Evolutionary conservation across 2,888 invertebrate species (phyloP).

Genomic region (Ptychoptera albimana): DNA sequence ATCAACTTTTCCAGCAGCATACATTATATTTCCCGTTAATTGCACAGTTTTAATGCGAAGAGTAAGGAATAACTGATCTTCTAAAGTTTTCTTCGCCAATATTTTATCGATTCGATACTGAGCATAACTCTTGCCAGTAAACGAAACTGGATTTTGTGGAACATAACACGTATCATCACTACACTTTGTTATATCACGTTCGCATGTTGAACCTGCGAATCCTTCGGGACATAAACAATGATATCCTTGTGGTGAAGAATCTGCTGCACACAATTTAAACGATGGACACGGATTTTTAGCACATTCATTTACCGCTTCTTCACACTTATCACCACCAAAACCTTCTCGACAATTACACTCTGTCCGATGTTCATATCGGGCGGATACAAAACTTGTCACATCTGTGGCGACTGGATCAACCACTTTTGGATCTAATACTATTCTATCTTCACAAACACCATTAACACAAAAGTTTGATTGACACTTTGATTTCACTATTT

Average conservation of each 20-base stretch:
- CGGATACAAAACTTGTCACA: slow-evolving; percentile 61
- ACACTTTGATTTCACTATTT: slow-evolving; percentile 49
- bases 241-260: slow-evolving; percentile 50
- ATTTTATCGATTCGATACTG: slow-evolving; percentile 54
- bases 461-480: slow-evolving; percentile 48
- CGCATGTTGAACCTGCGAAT: slow-evolving; percentile 49
- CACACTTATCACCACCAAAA: slow-evolving; percentile 66
- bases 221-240: slow-evolving; percentile 67
- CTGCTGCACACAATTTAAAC: slow-evolving; percentile 58
- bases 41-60: slow-evolving; percentile 70
- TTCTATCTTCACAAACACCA: slow-evolving; percentile 56
- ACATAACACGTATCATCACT: slow-evolving; percentile 56
- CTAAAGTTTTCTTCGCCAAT: slow-evolving; percentile 50
- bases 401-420: slow-evolving; percentile 53
- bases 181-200: slow-evolving; percentile 46
- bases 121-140: slow-evolving; percentile 67
- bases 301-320: slow-evolving; percentile 60
- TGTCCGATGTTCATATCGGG: slow-evolving; percentile 49
- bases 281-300: slow-evolving; percentile 57
- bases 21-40: slow-evolving; percentile 70
- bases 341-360: slow-evolving; percentile 76
- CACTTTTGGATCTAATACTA: slow-evolving; percentile 43
- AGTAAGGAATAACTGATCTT: slow-evolving; percentile 63
- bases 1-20: slow-evolving; percentile 73
- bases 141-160: slow-evolving; percentile 58